These are phyloP conservation scores for Periparus ater DNA, from an alignment of 2,797 vertebrate genomes.

Conservation along the genomic window DNA sequence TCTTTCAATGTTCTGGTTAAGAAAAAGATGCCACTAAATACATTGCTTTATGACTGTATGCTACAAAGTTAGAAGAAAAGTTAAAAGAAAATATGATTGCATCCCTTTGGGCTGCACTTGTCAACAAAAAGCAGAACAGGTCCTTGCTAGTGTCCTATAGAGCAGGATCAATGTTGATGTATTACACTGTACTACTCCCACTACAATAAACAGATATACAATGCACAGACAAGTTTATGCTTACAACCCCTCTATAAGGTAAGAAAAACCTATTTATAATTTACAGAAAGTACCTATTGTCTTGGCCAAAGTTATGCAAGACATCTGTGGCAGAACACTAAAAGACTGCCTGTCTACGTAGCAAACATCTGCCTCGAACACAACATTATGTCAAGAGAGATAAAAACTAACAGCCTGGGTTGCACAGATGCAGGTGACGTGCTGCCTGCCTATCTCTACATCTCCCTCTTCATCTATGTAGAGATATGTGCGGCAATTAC, in stretches of 20 bases:
- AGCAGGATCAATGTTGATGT: neutral
- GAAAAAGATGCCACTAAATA: neutral
- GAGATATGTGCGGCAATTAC: neutral
- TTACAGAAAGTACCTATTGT: neutral
- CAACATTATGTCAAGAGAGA: neutral
- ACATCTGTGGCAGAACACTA: neutral
- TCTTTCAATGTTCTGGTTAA: neutral
- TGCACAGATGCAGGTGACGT: neutral
- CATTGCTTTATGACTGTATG: neutral
- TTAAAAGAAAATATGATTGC: neutral
- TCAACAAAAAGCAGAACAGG: neutral
- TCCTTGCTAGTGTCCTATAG: neutral
- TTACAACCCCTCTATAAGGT: neutral
- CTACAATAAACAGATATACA: neutral
- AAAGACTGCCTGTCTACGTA: neutral
- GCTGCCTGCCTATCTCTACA: neutral
- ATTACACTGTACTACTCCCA: neutral
- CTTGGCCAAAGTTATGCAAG: neutral
- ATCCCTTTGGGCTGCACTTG: neutral
- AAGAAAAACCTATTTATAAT: neutral
- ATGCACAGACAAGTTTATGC: neutral
- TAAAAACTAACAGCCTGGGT: neutral
- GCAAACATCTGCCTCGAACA: slow-evolving; percentile 10
- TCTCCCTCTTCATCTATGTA: neutral
- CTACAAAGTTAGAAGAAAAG: neutral